Conservation (phyloP, 2,113 vertebrate species). For the Ovibos moschatus region DNA sequence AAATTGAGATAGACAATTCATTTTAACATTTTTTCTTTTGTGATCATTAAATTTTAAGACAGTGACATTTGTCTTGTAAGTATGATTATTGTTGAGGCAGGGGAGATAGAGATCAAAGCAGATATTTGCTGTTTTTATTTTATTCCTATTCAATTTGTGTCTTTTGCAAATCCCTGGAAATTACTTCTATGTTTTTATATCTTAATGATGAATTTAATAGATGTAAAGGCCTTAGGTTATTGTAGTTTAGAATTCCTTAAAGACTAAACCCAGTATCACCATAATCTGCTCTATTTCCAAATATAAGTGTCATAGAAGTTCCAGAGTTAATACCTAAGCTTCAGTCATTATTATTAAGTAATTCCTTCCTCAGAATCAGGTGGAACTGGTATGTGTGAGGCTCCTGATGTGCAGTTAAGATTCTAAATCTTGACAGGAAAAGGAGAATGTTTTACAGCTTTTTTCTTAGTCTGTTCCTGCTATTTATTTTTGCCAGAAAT, state of each 20-base stretch:
- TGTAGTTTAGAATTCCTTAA: background rate
- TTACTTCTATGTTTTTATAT: background rate
- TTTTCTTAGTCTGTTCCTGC: background rate
- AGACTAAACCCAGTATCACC: background rate
- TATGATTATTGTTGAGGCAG: background rate
- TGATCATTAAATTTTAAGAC: background rate
- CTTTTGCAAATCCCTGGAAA: background rate
- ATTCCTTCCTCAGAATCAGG: background rate
- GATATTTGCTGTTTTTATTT: background rate
- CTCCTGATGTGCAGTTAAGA: background rate
- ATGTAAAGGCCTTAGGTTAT: background rate
- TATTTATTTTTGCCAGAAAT: constrained; percentile 4
- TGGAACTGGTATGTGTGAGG: background rate
- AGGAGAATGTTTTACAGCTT: background rate
- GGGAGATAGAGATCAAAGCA: background rate
- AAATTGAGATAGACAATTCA: background rate
- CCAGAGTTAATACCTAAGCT: background rate
- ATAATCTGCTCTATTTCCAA: background rate
- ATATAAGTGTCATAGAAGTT: background rate
- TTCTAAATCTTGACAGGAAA: background rate
- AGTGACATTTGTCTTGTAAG: background rate
- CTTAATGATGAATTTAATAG: background rate
- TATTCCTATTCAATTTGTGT: background rate
- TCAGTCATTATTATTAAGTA: background rate
- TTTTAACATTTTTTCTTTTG: background rate